Evolutionary conservation across 1,140 invertebrate genomes (phyloP), one percentile per base, ranked within the genome.

Genomic region (Aricia agestis): DNA sequence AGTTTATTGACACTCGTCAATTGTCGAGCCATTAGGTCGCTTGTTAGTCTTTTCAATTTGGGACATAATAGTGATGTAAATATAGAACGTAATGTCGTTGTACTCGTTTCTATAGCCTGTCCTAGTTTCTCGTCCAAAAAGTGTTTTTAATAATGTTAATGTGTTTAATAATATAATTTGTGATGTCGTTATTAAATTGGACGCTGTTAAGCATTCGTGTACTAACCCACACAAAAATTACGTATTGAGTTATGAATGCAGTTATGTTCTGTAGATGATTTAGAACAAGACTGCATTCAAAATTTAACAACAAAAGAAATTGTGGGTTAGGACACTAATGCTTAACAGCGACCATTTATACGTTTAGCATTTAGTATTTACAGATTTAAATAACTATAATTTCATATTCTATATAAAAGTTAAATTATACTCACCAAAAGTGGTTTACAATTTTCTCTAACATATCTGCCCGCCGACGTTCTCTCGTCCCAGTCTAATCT

Each of bases 401-500:
- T n/a, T n/a, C n/a, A n/a, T n/a, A n/a, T n/a, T n/a, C n/a, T n/a
- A n/a, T n/a, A n/a, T n/a, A n/a, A n/a, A n/a, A n/a, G n/a, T n/a
- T n/a, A n/a, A n/a, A n/a, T n/a, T n/a, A 5, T 32, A 95, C 94
- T 95, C 93, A 98, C 97, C 91, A 95, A 92, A 74, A 99, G 92
- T 63, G 97, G 98, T 94, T 99, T 99, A 93, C 98, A 99, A 90
- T 99, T 99, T 84, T 99, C 97, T 77, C 97, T 94, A n/a, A 99
- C 98, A 85, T 99, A 99, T 93, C 97, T 94, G n/a, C 97, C 98
- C 71, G 97, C 97, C 15, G 97, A 97, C 80, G 96, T 97, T 82
- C 97, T 97, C 74, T 98, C 97, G 85, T 98, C 97, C 97, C 98
- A 99, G 85, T 97, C 97, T 76, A 99, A 93, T 93, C 97, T 97